Base-by-base conservation (phyloP, 2,888 invertebrate species). In the Eupeodes latifasciatus region DNA sequence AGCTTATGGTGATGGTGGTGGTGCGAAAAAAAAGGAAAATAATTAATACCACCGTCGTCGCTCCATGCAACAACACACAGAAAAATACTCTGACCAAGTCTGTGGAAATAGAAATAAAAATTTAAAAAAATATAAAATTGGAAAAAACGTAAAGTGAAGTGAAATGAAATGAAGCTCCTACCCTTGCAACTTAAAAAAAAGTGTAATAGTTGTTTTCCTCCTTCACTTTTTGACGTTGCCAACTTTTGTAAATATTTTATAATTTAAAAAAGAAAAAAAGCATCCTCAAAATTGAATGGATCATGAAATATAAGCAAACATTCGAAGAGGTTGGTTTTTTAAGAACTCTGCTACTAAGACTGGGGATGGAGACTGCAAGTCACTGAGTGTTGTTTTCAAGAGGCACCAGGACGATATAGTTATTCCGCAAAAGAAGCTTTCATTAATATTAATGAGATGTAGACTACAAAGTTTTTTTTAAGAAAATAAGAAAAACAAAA, bases 381-480 rank as follows among this genome's bases (percentile, higher is more conserved):
- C 6, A 40, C 9, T 40, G 40, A 40, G 47, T 47, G 11, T 11
- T 16, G 4, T 19, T 44, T 51, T 55, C 14, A 19, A 34, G 12
- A 55, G 55, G 14, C 1, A 3, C 14, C 34, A 12, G 40, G 16
- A 11, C 53, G 34, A 53, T 69, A 53, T 69, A 69, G 36, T 53
- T 66, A 12, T 69, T 69, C 36, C 36, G 4, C 11, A 34, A 14
- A 69, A 36, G 5, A 55, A 9, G 55, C 19, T 71, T 71, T 71
- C 55, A 71, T 71, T 55, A 71, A 71, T 71, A 71, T 71, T 71
- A 71, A 53, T 71, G 71, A 53, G 55, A 19, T 55, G 71, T 16
- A 69, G 14, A 66, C 11, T 53, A 36, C 36, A 34, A 40, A 40
- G 40, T 40, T 40, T 2, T 40, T 2, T 40, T 40, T 9, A 40